Conservation (phyloP, 2,113 vertebrate genomes). For the Cololabis saira region DNA sequence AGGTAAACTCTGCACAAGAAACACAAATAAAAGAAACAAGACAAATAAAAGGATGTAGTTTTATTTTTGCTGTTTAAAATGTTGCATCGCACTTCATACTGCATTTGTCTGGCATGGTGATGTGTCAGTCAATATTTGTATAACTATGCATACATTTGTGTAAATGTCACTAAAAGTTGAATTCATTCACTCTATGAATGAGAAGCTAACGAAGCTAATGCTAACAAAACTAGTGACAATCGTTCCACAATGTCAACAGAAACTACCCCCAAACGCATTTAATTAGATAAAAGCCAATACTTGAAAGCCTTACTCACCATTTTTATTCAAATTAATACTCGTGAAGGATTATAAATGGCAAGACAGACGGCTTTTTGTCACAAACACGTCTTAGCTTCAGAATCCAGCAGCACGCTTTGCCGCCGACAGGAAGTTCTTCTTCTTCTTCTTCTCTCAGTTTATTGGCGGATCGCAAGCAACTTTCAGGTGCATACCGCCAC, state of each 20-base stretch:
- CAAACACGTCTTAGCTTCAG: conserved; percentile 48
- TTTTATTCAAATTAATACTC: not conserved
- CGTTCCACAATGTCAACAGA: not conserved
- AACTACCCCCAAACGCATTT: rapidly evolving
- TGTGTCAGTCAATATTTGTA: too few relatives aligned
- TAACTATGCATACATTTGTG: too few relatives aligned
- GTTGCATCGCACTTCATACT: too few relatives aligned
- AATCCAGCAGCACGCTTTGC: conserved; percentile 65
- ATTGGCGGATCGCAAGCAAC: too few relatives aligned
- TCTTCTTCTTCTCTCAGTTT: too few relatives aligned
- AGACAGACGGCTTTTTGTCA: conserved; percentile 37
- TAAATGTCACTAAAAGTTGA: not conserved
- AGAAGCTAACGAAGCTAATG: conserved; percentile 53
- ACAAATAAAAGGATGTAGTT: too few relatives aligned
- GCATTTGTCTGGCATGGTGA: too few relatives aligned
- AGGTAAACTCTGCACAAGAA: conserved; percentile 89
- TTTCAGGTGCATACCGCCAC: too few relatives aligned
- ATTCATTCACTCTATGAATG: conserved; percentile 40
- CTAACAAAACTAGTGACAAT: conserved; percentile 16
- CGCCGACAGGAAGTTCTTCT: conserved; percentile 70
- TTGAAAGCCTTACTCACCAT: conserved; percentile 67
- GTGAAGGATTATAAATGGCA: not conserved
- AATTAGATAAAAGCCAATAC: rapidly evolving
- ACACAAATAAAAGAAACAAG: not conserved
- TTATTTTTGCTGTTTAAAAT: too few relatives aligned